Evolutionary conservation across 2,113 vertebrate species (phyloP), one percentile per base, ranked within the genome.

Genomic region (Lophotis ruficrista): DNA sequence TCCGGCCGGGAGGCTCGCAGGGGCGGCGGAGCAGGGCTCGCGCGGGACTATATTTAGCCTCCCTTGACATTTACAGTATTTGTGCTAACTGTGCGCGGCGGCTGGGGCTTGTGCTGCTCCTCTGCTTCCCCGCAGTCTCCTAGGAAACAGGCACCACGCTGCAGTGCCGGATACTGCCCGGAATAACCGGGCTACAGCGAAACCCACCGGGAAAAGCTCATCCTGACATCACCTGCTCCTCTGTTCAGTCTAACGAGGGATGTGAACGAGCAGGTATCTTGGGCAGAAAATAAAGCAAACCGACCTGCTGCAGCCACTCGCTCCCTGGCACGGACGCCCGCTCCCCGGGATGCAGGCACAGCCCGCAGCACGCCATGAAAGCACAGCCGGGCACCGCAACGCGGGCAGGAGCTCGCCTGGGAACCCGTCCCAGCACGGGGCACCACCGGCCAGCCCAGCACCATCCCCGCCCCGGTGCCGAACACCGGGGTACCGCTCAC

Each of bases 121-220:
- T 87, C 48, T 28, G 90, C 93, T 83, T 87, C 45, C 85, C 95
- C 20, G 81, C 76, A 41, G 97, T 98, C 97, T 97, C 98, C 98
- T 94, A 96, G 98, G 98, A 98, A 97, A 98, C 98, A 73, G 96
- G 92, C 54, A 87, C 95, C 80, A 83, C 94, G 96, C 95, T 70
- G 90, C 96, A 97, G 50, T 50, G 96, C 94, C 91, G 90, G 91
- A 83, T 64, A 17, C 80, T 69, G 91, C 96, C 83, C 31, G 23
- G 62, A 87, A 96, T 81, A 90, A 66, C 89, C 18, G 96, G 93
- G 90, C 84, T 87, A 10, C 45, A 57, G 48, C 31, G 17, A 68
- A 84, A 62, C 78, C 33, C 12, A 0, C n/a, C 27, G 58, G 90
- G 48, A 35, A 76, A 28, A 60, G 35, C 87, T 91, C 91, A 45